Conservation (phyloP, 2,797 vertebrate species). For the Carcharodon carcharias region DNA sequence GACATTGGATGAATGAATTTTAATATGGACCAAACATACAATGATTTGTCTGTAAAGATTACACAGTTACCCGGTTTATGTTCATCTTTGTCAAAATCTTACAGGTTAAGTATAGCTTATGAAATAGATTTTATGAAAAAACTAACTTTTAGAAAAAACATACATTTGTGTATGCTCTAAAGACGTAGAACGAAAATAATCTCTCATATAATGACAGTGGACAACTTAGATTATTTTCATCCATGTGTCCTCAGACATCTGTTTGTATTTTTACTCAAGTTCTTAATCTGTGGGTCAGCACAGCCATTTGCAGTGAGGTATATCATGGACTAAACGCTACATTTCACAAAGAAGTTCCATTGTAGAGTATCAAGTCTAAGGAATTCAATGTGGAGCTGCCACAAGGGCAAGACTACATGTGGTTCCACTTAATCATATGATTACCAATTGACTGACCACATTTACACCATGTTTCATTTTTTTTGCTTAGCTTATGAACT, state of each 20-base stretch:
- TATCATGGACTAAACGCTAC: neutral
- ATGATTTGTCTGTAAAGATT: neutral
- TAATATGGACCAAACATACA: neutral
- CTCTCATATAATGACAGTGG: neutral
- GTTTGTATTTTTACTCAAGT: neutral
- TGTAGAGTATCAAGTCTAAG: neutral
- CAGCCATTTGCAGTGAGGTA: conserved; percentile 4
- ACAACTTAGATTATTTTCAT: neutral
- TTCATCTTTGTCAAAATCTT: neutral
- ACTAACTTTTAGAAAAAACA: neutral
- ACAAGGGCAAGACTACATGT: neutral
- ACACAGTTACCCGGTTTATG: neutral
- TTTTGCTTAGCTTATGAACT: neutral
- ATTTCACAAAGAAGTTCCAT: neutral
- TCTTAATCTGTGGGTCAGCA: neutral
- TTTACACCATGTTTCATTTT: neutral
- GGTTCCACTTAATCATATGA: conserved; percentile 16
- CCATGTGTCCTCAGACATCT: neutral
- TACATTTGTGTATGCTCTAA: neutral
- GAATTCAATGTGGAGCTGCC: neutral
- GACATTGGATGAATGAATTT: neutral
- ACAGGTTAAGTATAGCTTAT: neutral
- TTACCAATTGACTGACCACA: neutral
- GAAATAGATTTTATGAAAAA: neutral
- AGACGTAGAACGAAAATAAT: neutral